Percentiles rank a stretch among this genome's conserved stretches.
Conservation (phyloP, 2,113 vertebrate genomes). For the Danionella cerebrum region DNA sequence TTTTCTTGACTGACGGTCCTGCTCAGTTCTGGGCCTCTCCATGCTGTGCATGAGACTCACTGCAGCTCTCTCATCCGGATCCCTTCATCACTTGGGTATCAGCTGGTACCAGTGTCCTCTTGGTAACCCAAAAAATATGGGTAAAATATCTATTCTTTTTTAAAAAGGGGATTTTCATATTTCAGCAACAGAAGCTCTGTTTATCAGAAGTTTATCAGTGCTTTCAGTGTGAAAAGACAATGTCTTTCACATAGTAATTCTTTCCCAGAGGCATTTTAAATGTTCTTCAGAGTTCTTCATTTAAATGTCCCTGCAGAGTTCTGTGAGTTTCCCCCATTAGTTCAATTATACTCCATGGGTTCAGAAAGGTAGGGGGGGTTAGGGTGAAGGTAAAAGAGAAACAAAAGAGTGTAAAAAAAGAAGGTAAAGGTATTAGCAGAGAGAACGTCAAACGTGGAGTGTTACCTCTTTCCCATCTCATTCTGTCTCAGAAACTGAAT, state of each 20-base stretch:
- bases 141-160: conserved; percentile 81
- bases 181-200: conserved; percentile 58
- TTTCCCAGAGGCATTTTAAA: conserved; percentile 71
- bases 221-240: conserved; percentile 48
- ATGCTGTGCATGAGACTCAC: background rate
- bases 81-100: conserved; percentile 14
- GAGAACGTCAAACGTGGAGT: conserved; percentile 59
- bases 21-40: conserved; percentile 15
- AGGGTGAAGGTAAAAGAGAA: conserved; percentile 40
- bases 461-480: conserved; percentile 99
- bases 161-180: conserved; percentile 84
- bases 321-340: conserved; percentile 75
- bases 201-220: conserved; percentile 62
- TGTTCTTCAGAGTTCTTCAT: conserved; percentile 66
- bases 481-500: conserved; percentile 99
- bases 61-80: conserved; percentile 5
- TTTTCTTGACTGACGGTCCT: conserved; percentile 62
- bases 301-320: conserved; percentile 88
- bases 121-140: conserved; percentile 95
- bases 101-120: conserved; percentile 52
- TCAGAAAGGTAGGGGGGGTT: conserved; percentile 52
- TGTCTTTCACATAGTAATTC: conserved; percentile 53
- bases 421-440: conserved; percentile 6
- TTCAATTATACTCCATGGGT: conserved; percentile 92
- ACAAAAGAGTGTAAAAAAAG: conserved; percentile 31